These are phyloP conservation scores for Cnemophilus loriae DNA, from an alignment of 2,113 vertebrate species.

Conservation along the genomic window DNA sequence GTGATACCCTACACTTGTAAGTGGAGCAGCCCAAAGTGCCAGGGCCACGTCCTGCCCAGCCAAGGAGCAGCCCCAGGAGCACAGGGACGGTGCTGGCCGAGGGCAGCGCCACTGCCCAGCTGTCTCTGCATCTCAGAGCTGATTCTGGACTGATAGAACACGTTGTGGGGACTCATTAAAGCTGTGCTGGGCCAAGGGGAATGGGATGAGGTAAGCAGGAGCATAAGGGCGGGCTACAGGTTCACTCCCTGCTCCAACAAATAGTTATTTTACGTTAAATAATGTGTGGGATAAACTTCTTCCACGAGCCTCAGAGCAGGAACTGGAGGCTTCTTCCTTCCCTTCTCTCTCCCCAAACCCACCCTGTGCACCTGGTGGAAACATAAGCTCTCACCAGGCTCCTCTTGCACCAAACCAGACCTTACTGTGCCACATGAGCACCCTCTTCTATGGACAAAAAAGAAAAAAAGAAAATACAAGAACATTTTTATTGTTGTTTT, in stretches of 20 bases:
- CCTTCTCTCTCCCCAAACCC: neutral
- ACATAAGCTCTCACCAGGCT: neutral
- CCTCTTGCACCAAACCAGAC: neutral
- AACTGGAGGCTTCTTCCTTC: neutral
- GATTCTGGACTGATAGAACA: neutral
- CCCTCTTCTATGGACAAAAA: neutral
- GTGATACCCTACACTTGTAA: neutral
- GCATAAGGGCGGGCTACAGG: neutral
- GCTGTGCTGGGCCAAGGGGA: neutral
- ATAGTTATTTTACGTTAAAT: neutral
- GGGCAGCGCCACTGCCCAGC: neutral
- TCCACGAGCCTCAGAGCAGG: neutral
- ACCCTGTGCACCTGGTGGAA: neutral
- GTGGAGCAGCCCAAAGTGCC: fast-evolving
- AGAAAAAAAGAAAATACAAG: neutral
- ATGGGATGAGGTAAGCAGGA: neutral
- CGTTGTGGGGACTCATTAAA: neutral
- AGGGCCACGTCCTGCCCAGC: fast-evolving
- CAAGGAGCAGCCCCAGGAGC: neutral
- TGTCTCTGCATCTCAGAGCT: neutral
- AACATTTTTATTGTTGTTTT: neutral
- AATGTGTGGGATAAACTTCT: neutral
- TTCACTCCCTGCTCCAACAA: neutral
- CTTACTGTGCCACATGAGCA: neutral
- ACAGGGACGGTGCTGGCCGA: fast-evolving